phyloP scores from a whole-genome alignment of 2,113 vertebrate species.

The Odocoileus virginianus region DNA sequence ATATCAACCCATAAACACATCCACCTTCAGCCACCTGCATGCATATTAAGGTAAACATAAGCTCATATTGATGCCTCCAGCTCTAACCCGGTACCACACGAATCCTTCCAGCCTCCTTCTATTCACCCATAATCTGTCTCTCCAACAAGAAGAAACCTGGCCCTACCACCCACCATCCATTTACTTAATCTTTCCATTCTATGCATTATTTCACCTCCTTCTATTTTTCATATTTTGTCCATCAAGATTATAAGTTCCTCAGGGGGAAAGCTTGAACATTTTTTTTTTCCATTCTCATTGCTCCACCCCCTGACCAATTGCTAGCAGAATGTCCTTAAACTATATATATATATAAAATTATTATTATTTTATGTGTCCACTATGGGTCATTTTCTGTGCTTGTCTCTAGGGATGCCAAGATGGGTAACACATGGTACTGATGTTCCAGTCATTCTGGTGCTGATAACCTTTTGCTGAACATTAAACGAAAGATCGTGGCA shows the following conservation, averaged over 20 bases:
- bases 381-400: not conserved
- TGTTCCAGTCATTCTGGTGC: not conserved
- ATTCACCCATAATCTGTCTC: too few relatives aligned
- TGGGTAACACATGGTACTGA: not conserved
- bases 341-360: not conserved
- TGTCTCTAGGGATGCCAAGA: not conserved
- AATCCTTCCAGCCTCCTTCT: not conserved
- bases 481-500: not conserved
- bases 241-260: not conserved
- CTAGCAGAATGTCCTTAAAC: not conserved
- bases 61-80: accelerated
- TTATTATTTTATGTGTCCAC: not conserved
- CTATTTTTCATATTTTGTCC: not conserved
- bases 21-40: not conserved
- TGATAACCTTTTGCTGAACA: not conserved
- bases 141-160: not conserved
- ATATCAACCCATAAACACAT: too few relatives aligned
- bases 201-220: not conserved
- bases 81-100: accelerated
- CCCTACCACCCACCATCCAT: not conserved
- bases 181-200: not conserved
- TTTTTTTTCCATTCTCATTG: not conserved
- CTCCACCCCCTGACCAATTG: not conserved
- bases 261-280: not conserved
- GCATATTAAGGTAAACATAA: accelerated